Base-by-base conservation (phyloP, 2,888 invertebrate genomes). In the Caradrina kadenii region DNA sequence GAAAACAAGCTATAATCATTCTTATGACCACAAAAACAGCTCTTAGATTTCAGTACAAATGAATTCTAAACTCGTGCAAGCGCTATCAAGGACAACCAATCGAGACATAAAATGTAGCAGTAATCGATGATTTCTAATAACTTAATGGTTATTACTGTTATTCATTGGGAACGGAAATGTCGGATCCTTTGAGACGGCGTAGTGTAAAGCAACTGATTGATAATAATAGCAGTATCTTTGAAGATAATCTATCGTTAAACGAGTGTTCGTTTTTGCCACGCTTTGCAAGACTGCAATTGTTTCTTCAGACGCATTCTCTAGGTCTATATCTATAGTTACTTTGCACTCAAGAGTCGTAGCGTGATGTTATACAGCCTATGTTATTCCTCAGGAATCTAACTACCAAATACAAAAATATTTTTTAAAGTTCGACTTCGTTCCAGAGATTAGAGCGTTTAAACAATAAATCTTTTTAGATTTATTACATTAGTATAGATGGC, bases 71-170 rank as follows among this genome's bases (percentile, higher is more conserved):
- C 52, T 81, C 63, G 21, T 53, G 49, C 69, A 69, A 64, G 42
- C 21, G 61, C 61, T 69, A 70, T 77, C 78, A 77, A 77, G 72
- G 79, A 81, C 60, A 56, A 69, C 59, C 55, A 52, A 67, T 35
- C 42, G 54, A 65, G 72, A 63, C 72, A 69, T 76, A 66, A 73
- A 71, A 67, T 61, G 45, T 42, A 26, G 48, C 42, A 49, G 65
- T 65, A 62, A 80, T 73, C 65, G n/a, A 71, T 72, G 67, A 69
- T 67, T 76, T 76, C 45, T 70, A 56, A 76, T 67, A 62, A 50
- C 49, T 22, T 71, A 69, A 73, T 71, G 48, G 65, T 68, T 67
- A 69, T 82, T 69, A 35, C 58, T 66, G 49, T 58, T 62, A 66
- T 82, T 71, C 50, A 61, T 72, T 39, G 59, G 55, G 69, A 71